Evolutionary conservation across 1,140 invertebrate genomes (phyloP).

Genomic region (Leptonema lineaticorne): DNA sequence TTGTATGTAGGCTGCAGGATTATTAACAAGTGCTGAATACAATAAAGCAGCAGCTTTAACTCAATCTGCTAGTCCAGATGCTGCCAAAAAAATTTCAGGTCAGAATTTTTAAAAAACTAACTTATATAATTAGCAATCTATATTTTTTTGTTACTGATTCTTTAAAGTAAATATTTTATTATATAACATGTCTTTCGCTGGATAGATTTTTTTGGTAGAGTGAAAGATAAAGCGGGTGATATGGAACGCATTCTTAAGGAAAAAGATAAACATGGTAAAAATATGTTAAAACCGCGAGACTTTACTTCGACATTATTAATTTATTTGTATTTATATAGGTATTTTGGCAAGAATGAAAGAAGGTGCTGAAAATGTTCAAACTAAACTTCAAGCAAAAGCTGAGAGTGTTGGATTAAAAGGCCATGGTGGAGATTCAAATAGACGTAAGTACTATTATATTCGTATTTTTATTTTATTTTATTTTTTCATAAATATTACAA

Average conservation of each 20-base stretch:
- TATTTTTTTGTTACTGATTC: background rate
- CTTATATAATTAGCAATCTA: background rate
- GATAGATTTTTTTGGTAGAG: slow-evolving; percentile 86
- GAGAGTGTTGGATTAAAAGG: slow-evolving; percentile 65
- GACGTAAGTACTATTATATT: slow-evolving; percentile 57
- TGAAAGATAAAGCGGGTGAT: slow-evolving; percentile 89
- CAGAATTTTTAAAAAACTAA: background rate
- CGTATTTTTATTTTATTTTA: slow-evolving; percentile 9
- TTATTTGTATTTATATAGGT: slow-evolving; percentile 58
- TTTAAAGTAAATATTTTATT: background rate
- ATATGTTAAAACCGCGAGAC: background rate
- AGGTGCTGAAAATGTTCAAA: slow-evolving; percentile 90
- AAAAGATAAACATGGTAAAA: slow-evolving; percentile 85
- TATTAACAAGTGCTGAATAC: slow-evolving; percentile 80
- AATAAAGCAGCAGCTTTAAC: slow-evolving; percentile 80
- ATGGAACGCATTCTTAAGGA: slow-evolving; percentile 88
- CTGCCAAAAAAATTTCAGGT: slow-evolving; percentile 93
- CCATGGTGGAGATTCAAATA: slow-evolving; percentile 54
- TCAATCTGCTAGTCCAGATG: slow-evolving; percentile 83
- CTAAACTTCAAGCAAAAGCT: slow-evolving; percentile 91
- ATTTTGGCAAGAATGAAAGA: slow-evolving; percentile 95
- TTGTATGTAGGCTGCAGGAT: slow-evolving; percentile 67
- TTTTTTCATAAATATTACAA: background rate
- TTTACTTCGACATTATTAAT: background rate
- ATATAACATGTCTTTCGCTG: slow-evolving; percentile 39